A percentile compares a stretch with the other conserved stretches of the same genome.
Evolutionary conservation across 2,113 vertebrate species (phyloP).

Genomic region (Oceanodroma tethys): DNA sequence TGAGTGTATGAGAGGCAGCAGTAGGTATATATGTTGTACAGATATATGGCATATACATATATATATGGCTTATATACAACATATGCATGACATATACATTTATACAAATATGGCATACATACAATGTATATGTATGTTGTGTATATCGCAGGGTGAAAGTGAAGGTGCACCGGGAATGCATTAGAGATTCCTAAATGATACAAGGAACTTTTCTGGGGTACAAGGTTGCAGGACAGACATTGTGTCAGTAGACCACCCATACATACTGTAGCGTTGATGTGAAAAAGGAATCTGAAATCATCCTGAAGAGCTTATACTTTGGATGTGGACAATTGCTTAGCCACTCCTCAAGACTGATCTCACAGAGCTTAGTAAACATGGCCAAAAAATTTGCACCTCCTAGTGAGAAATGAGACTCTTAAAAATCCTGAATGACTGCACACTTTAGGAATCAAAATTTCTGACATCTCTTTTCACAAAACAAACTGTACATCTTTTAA

Average conservation of each 20-base stretch:
- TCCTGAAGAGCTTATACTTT: not conserved
- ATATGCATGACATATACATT: not conserved
- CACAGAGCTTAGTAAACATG: not conserved
- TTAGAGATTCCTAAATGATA: not conserved
- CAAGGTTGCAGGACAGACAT: not conserved
- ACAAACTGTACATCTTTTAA: not conserved
- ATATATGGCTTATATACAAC: not conserved
- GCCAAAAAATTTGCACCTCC: not conserved
- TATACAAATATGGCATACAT: not conserved
- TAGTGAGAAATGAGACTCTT: not conserved
- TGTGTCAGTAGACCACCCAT: not conserved
- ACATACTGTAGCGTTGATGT: too few species aligned
- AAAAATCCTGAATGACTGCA: not conserved
- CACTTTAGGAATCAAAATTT: not conserved
- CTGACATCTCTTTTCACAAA: not conserved
- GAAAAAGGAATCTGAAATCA: not conserved
- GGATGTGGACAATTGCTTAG: not conserved
- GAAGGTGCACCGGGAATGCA: not conserved
- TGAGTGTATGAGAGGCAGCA: not conserved
- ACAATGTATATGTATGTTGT: fast-evolving
- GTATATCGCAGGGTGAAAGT: not conserved
- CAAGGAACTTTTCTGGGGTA: not conserved
- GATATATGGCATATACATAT: too few species aligned
- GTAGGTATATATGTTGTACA: too few species aligned
- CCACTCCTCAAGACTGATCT: not conserved